Base-by-base conservation (phyloP, 2,797 vertebrate species). In the Botia almorhae region DNA sequence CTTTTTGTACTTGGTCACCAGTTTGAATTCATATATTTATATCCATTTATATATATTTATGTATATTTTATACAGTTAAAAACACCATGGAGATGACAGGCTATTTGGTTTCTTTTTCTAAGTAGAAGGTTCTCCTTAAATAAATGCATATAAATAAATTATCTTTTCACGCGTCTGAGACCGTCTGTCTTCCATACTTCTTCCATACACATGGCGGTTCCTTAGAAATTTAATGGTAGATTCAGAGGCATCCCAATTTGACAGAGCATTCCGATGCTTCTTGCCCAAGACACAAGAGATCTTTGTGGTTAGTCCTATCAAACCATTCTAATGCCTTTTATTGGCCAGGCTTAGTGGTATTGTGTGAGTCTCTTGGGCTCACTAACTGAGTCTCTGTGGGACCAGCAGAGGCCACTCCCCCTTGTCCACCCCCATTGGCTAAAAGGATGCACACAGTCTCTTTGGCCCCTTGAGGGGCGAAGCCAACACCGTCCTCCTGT, bases 21-120 rank as follows among this genome's bases (percentile, higher is more conserved):
- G 90, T 92, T 90, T 89, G 91, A 91, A 92, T 91, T 91, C 90
- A 92, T 93, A 93, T 92, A 94, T 93, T 93, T 92, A 93, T 93
- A 93, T 92, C 89, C 90, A 93, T 93, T 86, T 89, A 88, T 90
- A 88, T 87, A 87, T 93, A 92, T 93, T 90, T 93, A 93, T 93
- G 91, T 93, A 90, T 91, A 89, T 90, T 94, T 93, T 94, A 91
- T 94, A 94, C 93, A 94, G 88, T 92, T 93, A 94, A 92, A 94
- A 94, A 94, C 93, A 94, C 91, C 88, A 93, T 93, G 91, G 90
- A 90, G 90, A 88, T 88, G 91, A 94, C 92, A 93, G 91, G 93
- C 92, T 94, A 94, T 94, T 94, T 93, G 93, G 93, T 93, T 93
- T 94, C 85, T 91, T 93, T 92, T 90, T 90, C 91, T 93, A 93